A percentile compares a stretch with the other conserved stretches of the same genome.
Evolutionary conservation across 2,113 vertebrate genomes (phyloP).

Genomic region (Tachysurus vachellii): DNA sequence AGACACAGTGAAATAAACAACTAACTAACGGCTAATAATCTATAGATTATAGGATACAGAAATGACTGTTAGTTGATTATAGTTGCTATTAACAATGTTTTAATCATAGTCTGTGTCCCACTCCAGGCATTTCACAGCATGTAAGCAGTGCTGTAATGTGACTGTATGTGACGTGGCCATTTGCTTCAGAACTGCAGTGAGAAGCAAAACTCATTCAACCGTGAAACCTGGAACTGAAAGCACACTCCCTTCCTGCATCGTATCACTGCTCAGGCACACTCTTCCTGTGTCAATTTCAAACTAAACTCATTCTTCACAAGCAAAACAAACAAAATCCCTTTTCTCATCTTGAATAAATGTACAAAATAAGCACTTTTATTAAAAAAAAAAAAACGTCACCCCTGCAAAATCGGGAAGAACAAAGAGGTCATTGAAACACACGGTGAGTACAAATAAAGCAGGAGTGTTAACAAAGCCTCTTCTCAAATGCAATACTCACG

Average conservation of each 20-base stretch:
- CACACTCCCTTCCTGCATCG: conserved; percentile 4
- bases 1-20: neutral
- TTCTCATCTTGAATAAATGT: neutral
- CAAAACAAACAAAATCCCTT: neutral
- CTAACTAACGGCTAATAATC: neutral
- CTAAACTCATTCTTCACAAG: neutral
- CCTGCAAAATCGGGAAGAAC: neutral
- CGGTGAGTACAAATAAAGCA: conserved; percentile 22
- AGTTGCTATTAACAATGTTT: neutral
- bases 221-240: conserved; percentile 33
- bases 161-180: conserved; percentile 24
- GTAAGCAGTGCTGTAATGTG: conserved; percentile 15
- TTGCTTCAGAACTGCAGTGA: conserved; percentile 24
- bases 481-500: conserved; percentile 75
- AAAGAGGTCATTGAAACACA: neutral
- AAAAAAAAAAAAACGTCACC: neutral
- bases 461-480: neutral
- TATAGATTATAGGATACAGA: neutral
- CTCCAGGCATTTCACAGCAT: neutral
- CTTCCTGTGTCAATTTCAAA: neutral
- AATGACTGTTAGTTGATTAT: neutral
- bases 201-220: conserved; percentile 30
- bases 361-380: neutral
- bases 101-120: neutral
- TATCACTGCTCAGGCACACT: neutral